Evolutionary conservation across 1,140 invertebrate species (phyloP), one percentile per base, ranked within the genome.

Genomic region (Harpegnathos saltator): DNA sequence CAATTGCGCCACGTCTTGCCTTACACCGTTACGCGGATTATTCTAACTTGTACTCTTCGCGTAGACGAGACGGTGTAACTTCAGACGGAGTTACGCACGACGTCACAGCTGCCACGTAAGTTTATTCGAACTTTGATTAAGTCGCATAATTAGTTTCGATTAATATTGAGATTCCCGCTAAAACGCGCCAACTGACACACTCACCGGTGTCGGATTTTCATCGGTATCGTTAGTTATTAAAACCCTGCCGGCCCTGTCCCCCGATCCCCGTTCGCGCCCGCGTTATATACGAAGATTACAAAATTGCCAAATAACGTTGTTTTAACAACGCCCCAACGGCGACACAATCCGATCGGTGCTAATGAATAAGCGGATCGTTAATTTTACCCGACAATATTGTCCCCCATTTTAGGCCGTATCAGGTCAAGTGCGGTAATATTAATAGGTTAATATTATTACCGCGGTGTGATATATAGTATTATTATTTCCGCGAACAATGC

Each of bases 61-160:
- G 48, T n/a, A n/a, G n/a, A 19, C 15, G 24, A 11, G 50, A 50
- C 44, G 50, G 22, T 73, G 62, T 38, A 85, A 63, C 52, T 85
- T 82, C 58, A 29, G 24, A 52, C 80, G 78, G 61, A 85, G 80
- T 78, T 85, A 88, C 69, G 85, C 69, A 77, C 61, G 71, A 83
- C 77, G 82, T 84, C 78, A 74, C 82, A 82, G 74, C 73, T 84
- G 77, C 22, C 80, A 84, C 73, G 68, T 82, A 83, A 75, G 73
- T 83, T 86, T 84, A 88, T 85, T 74, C 52, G 73, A 89, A 89
- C 86, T 89, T 86, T 89, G 88, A 89, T 88, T 86, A 88, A 82
- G 48, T 56, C 77, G 50, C 71, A 83, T 85, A 84, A 63, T 88
- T 88, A 86, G 84, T 89, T 88, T 86, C 82, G 85, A 88, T 89